Evolutionary conservation across 2,888 invertebrate species (phyloP).

Genomic region (Pediacus dermestoides): DNA sequence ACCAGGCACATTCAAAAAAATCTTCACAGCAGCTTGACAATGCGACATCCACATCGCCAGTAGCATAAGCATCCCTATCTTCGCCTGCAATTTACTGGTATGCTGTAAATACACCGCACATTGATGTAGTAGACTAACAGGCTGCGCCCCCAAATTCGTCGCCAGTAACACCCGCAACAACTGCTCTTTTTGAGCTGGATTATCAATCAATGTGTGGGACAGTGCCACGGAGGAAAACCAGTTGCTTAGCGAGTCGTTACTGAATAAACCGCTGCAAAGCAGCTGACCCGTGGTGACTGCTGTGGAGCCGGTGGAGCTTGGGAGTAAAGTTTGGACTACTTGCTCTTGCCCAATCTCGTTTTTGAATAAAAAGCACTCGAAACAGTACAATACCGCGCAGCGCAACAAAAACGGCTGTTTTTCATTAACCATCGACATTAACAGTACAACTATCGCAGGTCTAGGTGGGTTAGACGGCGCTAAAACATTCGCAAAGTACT

Average conservation of each 20-base stretch:
- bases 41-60: slow-evolving; percentile 83
- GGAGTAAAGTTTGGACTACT: slow-evolving; percentile 88
- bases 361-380: slow-evolving; percentile 91
- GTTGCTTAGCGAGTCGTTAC: slow-evolving; percentile 80
- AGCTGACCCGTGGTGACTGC: slow-evolving; percentile 77
- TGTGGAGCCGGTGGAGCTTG: slow-evolving; percentile 69
- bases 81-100: slow-evolving; percentile 74
- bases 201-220: slow-evolving; percentile 85
- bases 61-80: slow-evolving; percentile 88
- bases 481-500: slow-evolving; percentile 83
- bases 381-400: slow-evolving; percentile 95
- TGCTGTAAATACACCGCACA: slow-evolving; percentile 81
- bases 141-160: slow-evolving; percentile 75
- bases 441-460: slow-evolving; percentile 87
- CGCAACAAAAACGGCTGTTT: slow-evolving; percentile 87
- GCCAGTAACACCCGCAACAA: slow-evolving; percentile 87
- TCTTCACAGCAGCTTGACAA: slow-evolving; percentile 78
- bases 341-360: slow-evolving; percentile 86
- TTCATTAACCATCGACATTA: slow-evolving; percentile 99
- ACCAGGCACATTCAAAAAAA: slow-evolving; percentile 66
- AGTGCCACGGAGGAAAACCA: slow-evolving; percentile 95
- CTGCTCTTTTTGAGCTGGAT: slow-evolving; percentile 82
- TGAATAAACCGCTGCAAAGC: slow-evolving; percentile 89
- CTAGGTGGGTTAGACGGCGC: slow-evolving; percentile 92
- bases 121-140: slow-evolving; percentile 87